Conservation (phyloP, 2,888 invertebrate genomes). For the Agonopterix heracliana region DNA sequence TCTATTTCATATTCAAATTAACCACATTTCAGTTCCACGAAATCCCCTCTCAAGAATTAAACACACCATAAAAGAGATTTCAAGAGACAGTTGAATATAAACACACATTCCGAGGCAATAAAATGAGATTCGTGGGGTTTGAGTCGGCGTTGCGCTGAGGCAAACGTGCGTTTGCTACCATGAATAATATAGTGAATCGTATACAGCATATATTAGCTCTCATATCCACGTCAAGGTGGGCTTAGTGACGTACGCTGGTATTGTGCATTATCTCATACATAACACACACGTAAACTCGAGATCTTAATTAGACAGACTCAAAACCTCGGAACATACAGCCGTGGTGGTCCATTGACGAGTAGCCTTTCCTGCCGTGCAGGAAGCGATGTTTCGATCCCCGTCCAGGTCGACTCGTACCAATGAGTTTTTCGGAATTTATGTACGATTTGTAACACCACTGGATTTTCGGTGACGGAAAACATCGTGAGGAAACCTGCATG, state of each 20-base stretch:
- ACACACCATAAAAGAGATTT: conserved; percentile 20
- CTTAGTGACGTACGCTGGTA: not conserved
- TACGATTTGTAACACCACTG: too few relatives aligned
- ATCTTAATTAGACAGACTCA: too few relatives aligned
- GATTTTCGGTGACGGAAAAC: too few relatives aligned
- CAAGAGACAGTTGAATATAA: conserved; percentile 24
- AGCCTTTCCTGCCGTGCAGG: too few relatives aligned
- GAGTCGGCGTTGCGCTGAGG: conserved; percentile 13
- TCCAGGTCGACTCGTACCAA: too few relatives aligned
- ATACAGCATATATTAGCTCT: conserved; percentile 7
- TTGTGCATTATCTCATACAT: not conserved
- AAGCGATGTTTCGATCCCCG: too few relatives aligned
- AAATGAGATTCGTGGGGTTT: conserved; percentile 19
- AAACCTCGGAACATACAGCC: too few relatives aligned
- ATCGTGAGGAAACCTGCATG: too few relatives aligned
- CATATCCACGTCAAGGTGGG: not conserved
- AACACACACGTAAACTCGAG: not conserved
- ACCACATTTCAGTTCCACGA: not conserved
- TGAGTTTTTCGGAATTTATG: too few relatives aligned
- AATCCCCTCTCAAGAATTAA: conserved; percentile 10
- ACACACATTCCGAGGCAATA: conserved; percentile 31
- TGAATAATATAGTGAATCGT: conserved; percentile 24
- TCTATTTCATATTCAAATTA: conserved; percentile 1
- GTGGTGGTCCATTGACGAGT: too few relatives aligned
- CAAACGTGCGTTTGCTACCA: conserved; percentile 15